Evolutionary conservation across 2,888 invertebrate genomes (phyloP), one percentile per base, ranked within the genome.

Genomic region (Pammene fasciana): DNA sequence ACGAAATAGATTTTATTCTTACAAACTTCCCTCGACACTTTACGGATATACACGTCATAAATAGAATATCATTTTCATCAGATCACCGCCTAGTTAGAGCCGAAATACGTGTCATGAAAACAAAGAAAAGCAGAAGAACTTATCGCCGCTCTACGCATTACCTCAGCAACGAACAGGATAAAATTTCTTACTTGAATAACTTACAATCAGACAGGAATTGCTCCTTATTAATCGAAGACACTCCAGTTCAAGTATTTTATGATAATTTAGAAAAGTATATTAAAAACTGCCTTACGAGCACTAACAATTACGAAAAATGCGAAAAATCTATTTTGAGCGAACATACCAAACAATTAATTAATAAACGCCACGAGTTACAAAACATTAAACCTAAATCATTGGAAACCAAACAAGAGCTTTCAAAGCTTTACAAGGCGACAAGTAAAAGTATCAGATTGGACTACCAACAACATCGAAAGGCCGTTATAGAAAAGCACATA

Each of bases 1-100:
- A 62, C 1, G 48, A 62, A 50, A 34, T 62, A 26, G 62, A 50
- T 26, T 62, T 34, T 16, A 46, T 50, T 8, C 45, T 48, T 16
- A 50, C 14, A n/a, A 50, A 36, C 9, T 26, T 50, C 10, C 38
- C 43, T 2, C 45, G 18, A 34, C 18, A 50, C 10, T 18, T 36
- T 10, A 14, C 5, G n/a, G 13, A 56, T n/a, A 38, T 38, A 4
- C n/a, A 62, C 5, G 48, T 62, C 5, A 13, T 62, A 43, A 62
- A 50, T 26, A 18, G 11, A 52, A 13, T 50, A 43, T 34, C 8
- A 7, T 50, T 36, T n/a, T 34, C 50, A 8, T 45, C 50, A 11
- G 50, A 56, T 41, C 41, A 56, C 38, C 36, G 56, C 5, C 7
- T 56, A 6, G 36, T 56, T 4, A 36, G 50, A 50, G 48, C 45